A percentile compares a stretch with the other conserved stretches of the same genome.
Evolutionary conservation across 2,797 vertebrate species (phyloP).

Genomic region (Dermochelys coriacea): DNA sequence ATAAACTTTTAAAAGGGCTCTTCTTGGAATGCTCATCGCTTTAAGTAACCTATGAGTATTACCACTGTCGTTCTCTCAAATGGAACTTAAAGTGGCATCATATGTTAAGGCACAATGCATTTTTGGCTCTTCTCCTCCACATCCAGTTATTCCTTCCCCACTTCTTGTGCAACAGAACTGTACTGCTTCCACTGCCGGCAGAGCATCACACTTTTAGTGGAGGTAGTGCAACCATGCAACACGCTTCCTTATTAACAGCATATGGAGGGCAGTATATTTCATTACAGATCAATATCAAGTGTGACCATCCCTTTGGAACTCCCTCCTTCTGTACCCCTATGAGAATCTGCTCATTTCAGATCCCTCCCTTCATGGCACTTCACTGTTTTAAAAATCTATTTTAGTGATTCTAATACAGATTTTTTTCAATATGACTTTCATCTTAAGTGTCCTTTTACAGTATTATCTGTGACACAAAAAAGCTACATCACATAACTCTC

Average conservation of each 20-base stretch:
- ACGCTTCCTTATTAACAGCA: rapidly evolving
- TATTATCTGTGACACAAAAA: neutral
- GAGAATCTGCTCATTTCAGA: neutral
- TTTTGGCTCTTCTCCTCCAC: neutral
- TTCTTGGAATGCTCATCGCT: neutral
- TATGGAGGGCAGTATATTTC: neutral
- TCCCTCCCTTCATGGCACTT: neutral
- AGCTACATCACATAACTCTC: rapidly evolving
- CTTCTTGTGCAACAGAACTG: neutral
- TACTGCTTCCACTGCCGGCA: neutral
- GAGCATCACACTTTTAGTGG: neutral
- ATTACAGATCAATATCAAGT: neutral
- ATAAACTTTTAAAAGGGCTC: neutral
- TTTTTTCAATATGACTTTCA: neutral
- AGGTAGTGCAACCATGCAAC: rapidly evolving
- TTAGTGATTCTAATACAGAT: neutral
- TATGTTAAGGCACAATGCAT: neutral
- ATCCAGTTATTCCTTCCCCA: neutral
- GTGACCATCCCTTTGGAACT: neutral
- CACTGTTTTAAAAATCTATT: neutral
- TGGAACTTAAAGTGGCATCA: neutral
- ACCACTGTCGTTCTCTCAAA: neutral
- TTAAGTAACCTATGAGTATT: neutral
- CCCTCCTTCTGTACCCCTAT: neutral
- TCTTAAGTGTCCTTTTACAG: neutral